Percentiles rank a stretch among this genome's conserved stretches.
Conservation (phyloP, 2,113 vertebrate genomes). For the Morone saxatilis region DNA sequence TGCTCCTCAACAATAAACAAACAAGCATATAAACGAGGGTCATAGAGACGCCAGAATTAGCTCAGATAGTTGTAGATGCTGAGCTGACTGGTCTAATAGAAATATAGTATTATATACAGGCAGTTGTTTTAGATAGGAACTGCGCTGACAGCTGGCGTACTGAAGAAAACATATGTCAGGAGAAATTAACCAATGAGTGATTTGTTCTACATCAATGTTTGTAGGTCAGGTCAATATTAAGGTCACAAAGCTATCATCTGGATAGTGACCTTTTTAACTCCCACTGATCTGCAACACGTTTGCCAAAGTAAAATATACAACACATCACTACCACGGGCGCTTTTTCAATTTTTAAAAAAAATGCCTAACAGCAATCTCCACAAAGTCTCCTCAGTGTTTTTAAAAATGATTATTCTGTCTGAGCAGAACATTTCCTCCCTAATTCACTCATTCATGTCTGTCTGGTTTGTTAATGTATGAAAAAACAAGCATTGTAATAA, state of each 20-base stretch:
- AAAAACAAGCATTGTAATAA: constrained; percentile 66
- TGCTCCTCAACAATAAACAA: constrained; percentile 73
- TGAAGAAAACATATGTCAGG: constrained; percentile 62
- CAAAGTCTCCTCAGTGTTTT: constrained; percentile 31
- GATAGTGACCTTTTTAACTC: constrained; percentile 60
- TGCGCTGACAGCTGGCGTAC: constrained; percentile 64
- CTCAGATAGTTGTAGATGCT: constrained; percentile 58
- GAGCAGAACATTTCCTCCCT: constrained; percentile 36
- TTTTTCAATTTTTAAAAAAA: constrained; percentile 15
- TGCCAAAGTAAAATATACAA: constrained; percentile 64
- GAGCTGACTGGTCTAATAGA: constrained; percentile 68
- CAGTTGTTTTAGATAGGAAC: constrained; percentile 63
- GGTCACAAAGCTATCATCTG: constrained; percentile 61
- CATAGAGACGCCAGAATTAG: constrained; percentile 66
- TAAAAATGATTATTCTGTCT: constrained; percentile 40
- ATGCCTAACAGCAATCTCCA: constrained; percentile 1
- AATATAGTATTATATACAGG: constrained; percentile 77
- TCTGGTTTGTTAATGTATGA: constrained; percentile 48
- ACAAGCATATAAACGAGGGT: constrained; percentile 77
- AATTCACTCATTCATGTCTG: constrained; percentile 58
- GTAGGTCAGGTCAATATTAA: constrained; percentile 73
- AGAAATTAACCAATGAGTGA: constrained; percentile 58
- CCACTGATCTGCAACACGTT: constrained; percentile 59
- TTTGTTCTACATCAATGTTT: constrained; percentile 58
- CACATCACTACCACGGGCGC: constrained; percentile 42